phyloP scores from a whole-genome alignment of 1,140 invertebrate genomes.

The Heterodera carotae region DNA sequence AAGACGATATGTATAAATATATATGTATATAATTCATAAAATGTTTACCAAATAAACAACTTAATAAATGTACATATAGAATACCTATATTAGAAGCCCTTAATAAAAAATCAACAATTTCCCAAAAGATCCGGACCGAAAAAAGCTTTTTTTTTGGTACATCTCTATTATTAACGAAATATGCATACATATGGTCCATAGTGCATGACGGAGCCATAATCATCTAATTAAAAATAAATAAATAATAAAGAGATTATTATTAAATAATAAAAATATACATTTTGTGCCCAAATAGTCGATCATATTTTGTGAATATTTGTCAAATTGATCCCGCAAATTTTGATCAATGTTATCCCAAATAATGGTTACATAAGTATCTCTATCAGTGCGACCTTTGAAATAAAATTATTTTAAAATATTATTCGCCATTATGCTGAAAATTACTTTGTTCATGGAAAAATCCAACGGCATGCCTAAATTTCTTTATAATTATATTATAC shows the following conservation, averaged over 20 bases:
- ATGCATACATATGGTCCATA: slow-evolving; percentile 12
- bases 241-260: neutral
- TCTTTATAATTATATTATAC: too few relatives aligned
- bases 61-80: too few relatives aligned
- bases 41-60: neutral
- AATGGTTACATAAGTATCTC: slow-evolving; percentile 66
- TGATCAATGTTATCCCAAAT: slow-evolving; percentile 66
- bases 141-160: too few relatives aligned
- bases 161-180: too few relatives aligned
- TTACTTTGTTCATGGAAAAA: slow-evolving; percentile 67
- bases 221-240: slow-evolving; percentile 8
- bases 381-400: slow-evolving; percentile 70
- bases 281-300: slow-evolving; percentile 63
- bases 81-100: too few relatives aligned
- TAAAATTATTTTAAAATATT: slow-evolving; percentile 65
- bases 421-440: slow-evolving; percentile 14
- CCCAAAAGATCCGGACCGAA: too few relatives aligned
- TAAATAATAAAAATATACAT: slow-evolving; percentile 52
- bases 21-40: too few relatives aligned
- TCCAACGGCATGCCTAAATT: slow-evolving; percentile 67
- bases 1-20: too few relatives aligned
- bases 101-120: too few relatives aligned
- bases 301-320: slow-evolving; percentile 60
- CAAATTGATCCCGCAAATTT: slow-evolving; percentile 60
- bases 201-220: slow-evolving; percentile 33